Evolutionary conservation across 2,113 vertebrate species (phyloP).

Genomic region (Micromys minutus): DNA sequence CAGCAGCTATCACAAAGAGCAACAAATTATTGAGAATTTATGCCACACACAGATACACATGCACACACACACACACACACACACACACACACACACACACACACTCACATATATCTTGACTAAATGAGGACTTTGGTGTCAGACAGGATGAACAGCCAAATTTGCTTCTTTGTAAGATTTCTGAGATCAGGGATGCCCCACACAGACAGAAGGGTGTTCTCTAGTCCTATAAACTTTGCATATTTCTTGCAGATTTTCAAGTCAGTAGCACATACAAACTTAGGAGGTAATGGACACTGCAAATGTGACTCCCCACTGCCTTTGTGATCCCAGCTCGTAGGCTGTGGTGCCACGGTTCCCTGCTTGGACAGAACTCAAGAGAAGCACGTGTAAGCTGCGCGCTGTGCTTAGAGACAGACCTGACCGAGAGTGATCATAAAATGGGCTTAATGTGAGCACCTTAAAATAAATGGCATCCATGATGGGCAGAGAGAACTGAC

Average conservation of each 20-base stretch:
- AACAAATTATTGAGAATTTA: constrained; percentile 35
- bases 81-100: too few relatives aligned
- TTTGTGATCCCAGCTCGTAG: not conserved
- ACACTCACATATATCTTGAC: not conserved
- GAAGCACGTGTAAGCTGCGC: constrained; percentile 6
- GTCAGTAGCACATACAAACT: not conserved
- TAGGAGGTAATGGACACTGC: not conserved
- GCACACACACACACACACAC: not conserved
- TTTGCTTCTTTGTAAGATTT: constrained; percentile 56
- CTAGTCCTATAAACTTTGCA: not conserved
- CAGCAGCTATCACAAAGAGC: constrained; percentile 20
- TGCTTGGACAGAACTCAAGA: not conserved
- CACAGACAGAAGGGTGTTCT: constrained; percentile 35
- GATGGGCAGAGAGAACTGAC: not conserved
- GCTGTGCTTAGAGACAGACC: not conserved
- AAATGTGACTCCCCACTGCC: not conserved
- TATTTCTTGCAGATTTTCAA: constrained; percentile 48
- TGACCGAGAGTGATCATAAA: constrained; percentile 26
- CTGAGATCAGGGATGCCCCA: not conserved
- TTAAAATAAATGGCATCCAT: not conserved
- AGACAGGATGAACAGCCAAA: constrained; percentile 51
- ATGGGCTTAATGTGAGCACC: not conserved
- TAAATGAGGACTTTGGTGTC: constrained; percentile 33
- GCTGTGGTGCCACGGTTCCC: not conserved
- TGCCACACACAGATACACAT: not conserved